Evolutionary conservation across 2,888 invertebrate species (phyloP).

Genomic region (Philopedon plagiatum): DNA sequence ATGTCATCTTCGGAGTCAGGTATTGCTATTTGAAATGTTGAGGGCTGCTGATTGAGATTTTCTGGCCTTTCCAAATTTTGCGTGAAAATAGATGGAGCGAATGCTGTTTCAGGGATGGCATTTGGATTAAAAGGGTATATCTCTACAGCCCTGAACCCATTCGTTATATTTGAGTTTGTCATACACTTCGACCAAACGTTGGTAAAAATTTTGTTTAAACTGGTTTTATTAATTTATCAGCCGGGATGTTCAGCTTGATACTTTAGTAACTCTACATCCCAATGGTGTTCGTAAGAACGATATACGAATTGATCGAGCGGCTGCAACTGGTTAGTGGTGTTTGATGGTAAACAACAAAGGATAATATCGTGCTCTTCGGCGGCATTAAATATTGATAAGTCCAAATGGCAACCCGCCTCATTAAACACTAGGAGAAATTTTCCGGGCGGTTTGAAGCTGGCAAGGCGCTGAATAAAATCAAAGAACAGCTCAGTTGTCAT

Average conservation of each 20-base stretch:
- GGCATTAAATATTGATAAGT: slow-evolving; percentile 56
- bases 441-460: slow-evolving; percentile 53
- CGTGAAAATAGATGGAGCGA: neutral
- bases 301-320: neutral
- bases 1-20: neutral
- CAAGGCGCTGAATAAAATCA: neutral
- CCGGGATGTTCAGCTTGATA: neutral
- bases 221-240: neutral
- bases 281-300: neutral
- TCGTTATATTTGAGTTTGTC: slow-evolving; percentile 1
- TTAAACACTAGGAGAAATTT: slow-evolving; percentile 56
- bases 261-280: neutral
- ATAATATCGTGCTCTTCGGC: slow-evolving; percentile 57
- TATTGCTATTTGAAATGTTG: neutral
- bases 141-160: neutral
- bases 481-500: neutral
- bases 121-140: neutral
- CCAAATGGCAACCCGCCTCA: slow-evolving; percentile 58
- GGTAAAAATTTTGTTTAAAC: neutral
- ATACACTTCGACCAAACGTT: neutral
- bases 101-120: slow-evolving; percentile 8
- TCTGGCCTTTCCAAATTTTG: neutral
- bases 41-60: neutral
- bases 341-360: slow-evolving; percentile 61
- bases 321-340: slow-evolving; percentile 51